Conservation (phyloP, 2,888 invertebrate species). For the Buathra laborator region DNA sequence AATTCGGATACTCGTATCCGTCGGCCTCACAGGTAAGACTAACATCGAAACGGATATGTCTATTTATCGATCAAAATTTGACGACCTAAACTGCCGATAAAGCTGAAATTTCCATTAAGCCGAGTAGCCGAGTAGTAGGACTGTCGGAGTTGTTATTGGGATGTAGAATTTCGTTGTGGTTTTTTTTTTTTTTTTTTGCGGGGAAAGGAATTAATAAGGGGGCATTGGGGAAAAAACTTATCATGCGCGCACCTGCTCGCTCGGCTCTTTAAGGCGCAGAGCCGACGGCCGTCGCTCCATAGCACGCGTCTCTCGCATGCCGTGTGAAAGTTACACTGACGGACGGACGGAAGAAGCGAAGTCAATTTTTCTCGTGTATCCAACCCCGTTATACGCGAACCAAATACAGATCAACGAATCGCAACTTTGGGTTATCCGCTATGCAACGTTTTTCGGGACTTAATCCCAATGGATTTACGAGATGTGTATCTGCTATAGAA, state of each 20-base stretch:
- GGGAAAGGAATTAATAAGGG: not conserved
- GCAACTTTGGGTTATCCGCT: not conserved
- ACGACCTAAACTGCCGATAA: not conserved
- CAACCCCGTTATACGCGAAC: not conserved
- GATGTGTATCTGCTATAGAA: conserved; percentile 13
- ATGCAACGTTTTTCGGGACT: not conserved
- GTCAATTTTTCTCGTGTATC: conserved; percentile 36
- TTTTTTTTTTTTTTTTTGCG: not conserved
- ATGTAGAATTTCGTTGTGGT: not conserved
- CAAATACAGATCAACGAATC: not conserved
- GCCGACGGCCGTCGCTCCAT: conserved; percentile 68
- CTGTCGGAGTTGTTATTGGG: not conserved
- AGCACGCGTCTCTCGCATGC: conserved; percentile 37
- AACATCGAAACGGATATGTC: conserved; percentile 4
- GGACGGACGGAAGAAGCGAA: conserved; percentile 6
- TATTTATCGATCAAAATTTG: conserved; percentile 15
- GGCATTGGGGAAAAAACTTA: conserved; percentile 24
- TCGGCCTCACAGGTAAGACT: conserved; percentile 94
- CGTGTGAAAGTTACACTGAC: conserved; percentile 57
- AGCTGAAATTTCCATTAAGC: not conserved
- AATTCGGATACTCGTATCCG: conserved; percentile 97
- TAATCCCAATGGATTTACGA: not conserved
- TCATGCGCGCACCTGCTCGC: conserved; percentile 76
- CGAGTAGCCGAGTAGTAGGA: not conserved
- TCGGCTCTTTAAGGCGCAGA: conserved; percentile 29